These are phyloP conservation scores for Balaenoptera acutorostrata DNA, from an alignment of 2,113 vertebrate species.

Conservation along the genomic window DNA sequence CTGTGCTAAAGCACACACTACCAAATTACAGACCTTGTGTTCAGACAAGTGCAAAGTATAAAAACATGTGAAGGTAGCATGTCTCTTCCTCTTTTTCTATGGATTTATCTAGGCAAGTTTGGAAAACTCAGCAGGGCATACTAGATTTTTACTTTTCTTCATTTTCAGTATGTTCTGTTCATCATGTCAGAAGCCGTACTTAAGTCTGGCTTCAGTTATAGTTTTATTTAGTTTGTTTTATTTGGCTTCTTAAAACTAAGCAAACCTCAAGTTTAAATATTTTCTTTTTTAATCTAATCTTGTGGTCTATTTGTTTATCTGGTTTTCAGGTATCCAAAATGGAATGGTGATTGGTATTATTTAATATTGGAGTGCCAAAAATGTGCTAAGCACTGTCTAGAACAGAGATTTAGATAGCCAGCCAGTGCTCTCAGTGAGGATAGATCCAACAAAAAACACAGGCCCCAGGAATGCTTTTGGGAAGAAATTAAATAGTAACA, in stretches of 20 bases:
- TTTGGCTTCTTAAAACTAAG: conserved; percentile 1
- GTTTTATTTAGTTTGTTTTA: too few species aligned
- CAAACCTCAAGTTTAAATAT: background rate
- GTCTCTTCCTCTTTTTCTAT: background rate
- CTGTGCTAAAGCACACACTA: background rate
- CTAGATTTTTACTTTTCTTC: background rate
- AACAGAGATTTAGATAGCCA: conserved; percentile 33
- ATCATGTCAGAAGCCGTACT: background rate
- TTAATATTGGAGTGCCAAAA: conserved; percentile 35
- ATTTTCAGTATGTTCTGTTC: background rate
- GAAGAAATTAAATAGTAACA: background rate
- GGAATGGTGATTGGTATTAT: conserved; percentile 1
- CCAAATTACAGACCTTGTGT: background rate
- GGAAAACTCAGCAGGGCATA: background rate
- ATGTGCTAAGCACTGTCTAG: background rate
- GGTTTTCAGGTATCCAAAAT: conserved; percentile 39
- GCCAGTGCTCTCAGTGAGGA: background rate
- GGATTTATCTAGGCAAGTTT: background rate
- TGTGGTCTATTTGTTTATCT: background rate
- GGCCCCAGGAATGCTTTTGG: background rate
- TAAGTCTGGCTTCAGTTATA: background rate
- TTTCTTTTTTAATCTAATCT: background rate
- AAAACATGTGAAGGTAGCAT: background rate
- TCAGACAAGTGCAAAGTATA: background rate
- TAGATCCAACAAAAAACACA: background rate